phyloP scores from a whole-genome alignment of 2,113 vertebrate species.

The Benitochromis conjunctus region DNA sequence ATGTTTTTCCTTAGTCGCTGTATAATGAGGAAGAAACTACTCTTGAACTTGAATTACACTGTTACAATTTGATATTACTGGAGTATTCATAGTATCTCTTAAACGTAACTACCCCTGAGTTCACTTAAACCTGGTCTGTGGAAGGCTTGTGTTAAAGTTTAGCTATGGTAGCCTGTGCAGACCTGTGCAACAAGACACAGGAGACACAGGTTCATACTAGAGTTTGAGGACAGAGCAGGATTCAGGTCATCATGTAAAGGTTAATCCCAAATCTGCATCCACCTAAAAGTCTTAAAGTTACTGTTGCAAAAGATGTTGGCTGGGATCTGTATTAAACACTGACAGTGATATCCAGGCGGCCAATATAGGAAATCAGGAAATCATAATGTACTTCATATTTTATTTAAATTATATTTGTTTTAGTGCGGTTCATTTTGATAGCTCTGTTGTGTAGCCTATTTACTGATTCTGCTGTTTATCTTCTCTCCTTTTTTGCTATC shows the following conservation, averaged over 20 bases:
- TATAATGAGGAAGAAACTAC: not conserved
- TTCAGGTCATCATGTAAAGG: not conserved
- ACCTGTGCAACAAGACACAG: not conserved
- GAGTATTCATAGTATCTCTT: not conserved
- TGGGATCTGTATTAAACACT: not conserved
- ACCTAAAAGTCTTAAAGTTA: not conserved
- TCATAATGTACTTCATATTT: no score
- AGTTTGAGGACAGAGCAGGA: not conserved
- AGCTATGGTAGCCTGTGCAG: not conserved
- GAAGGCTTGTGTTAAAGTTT: not conserved
- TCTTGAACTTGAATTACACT: not conserved
- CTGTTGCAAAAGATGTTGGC: not conserved
- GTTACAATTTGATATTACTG: not conserved
- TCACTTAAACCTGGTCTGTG: not conserved
- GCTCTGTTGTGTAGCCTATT: accelerated
- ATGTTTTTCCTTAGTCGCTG: not conserved
- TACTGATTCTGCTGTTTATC: not conserved
- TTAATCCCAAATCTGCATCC: not conserved
- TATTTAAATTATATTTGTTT: not conserved
- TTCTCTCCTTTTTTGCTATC: not conserved
- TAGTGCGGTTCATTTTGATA: not conserved
- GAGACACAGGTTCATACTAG: not conserved
- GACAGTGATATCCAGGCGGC: not conserved
- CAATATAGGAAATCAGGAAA: not conserved
- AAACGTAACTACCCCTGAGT: not conserved